A percentile compares a stretch with the other conserved stretches of the same genome.
phyloP scores from a whole-genome alignment of 2,888 invertebrate genomes.

The Orthonychiurus folsomi region DNA sequence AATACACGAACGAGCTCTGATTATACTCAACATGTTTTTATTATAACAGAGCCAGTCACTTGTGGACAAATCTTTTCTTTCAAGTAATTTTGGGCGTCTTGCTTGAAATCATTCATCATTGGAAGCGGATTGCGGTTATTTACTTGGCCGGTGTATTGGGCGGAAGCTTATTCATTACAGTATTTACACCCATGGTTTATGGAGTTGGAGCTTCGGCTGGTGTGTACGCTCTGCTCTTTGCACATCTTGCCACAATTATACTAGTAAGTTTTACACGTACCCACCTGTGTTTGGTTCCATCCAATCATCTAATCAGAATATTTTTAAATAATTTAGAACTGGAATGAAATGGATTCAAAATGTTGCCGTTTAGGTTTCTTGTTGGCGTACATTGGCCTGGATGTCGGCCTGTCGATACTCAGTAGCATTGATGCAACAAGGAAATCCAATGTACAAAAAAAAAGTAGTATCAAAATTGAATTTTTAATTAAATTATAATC shows the following conservation, averaged over 20 bases:
- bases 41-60: slow-evolving; percentile 12
- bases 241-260: slow-evolving; percentile 19
- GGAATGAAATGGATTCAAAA: slow-evolving; percentile 20
- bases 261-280: slow-evolving; percentile 2
- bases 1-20: too few species aligned
- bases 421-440: too few species aligned
- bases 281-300: not conserved
- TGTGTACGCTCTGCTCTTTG: slow-evolving; percentile 15
- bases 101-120: slow-evolving; percentile 19
- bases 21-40: too few species aligned
- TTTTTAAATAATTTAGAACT: slow-evolving; percentile 11
- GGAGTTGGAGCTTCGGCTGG: slow-evolving; percentile 19
- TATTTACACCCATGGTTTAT: slow-evolving; percentile 13
- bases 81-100: slow-evolving; percentile 18
- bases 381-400: slow-evolving; percentile 8
- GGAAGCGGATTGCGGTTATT: slow-evolving; percentile 15
- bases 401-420: slow-evolving; percentile 13
- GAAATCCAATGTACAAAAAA: too few species aligned
- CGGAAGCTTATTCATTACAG: slow-evolving; percentile 12
- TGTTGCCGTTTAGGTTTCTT: slow-evolving; percentile 19
- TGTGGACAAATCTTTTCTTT: slow-evolving; percentile 14
- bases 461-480: too few species aligned
- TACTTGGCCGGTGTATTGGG: slow-evolving; percentile 15
- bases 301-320: not conserved
- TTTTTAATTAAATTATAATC: too few species aligned